Percentiles rank a stretch among this genome's conserved stretches.
phyloP scores from a whole-genome alignment of 2,888 invertebrate species.

The Epinotia brunnichana region DNA sequence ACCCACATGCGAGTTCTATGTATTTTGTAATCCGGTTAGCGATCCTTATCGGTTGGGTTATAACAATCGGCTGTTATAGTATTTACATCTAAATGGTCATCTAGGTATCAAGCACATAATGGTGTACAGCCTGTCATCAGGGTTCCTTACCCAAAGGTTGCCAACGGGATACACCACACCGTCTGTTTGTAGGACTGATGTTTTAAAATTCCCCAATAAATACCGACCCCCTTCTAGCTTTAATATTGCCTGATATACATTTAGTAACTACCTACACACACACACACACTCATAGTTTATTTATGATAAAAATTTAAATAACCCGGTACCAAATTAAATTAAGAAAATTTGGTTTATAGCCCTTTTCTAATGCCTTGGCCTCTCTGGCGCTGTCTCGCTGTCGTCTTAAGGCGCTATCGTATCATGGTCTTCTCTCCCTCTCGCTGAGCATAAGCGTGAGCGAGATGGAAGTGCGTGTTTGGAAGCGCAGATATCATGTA shows the following conservation, averaged over 20 bases:
- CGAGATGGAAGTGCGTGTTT: too few species aligned
- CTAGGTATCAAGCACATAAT: background rate
- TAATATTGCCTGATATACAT: background rate
- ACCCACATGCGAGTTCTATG: slow-evolving; percentile 19
- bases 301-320: background rate
- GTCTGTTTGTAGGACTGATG: too few species aligned
- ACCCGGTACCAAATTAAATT: background rate
- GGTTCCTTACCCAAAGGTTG: background rate
- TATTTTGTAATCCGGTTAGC: slow-evolving; percentile 22
- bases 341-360: background rate
- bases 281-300: too few species aligned
- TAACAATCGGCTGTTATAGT: slow-evolving; percentile 2
- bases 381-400: too few species aligned
- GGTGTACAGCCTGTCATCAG: background rate
- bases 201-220: background rate
- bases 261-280: background rate
- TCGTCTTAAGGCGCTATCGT: too few species aligned
- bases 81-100: background rate
- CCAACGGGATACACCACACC: background rate
- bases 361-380: background rate
- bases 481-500: too few species aligned
- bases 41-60: background rate
- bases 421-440: too few species aligned
- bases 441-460: too few species aligned
- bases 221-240: background rate